Evolutionary conservation across 2,888 invertebrate genomes (phyloP).

Genomic region (Enoplolaimus lenunculus): DNA sequence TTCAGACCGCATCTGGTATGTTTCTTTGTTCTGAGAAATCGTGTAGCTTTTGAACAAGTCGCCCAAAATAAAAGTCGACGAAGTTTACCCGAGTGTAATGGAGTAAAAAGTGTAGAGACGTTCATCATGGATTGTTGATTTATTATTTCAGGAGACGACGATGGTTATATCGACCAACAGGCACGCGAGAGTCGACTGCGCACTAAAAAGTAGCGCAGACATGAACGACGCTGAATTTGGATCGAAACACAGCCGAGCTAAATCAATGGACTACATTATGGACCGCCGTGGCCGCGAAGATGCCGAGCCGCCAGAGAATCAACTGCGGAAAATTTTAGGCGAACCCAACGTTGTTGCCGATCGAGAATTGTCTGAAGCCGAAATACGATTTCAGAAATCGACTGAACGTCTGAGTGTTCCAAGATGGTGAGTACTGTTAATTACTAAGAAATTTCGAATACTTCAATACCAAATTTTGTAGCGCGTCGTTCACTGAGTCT

Average conservation of each 20-base stretch:
- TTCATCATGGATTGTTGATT: too few relatives aligned
- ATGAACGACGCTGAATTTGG: slow-evolving; percentile 8
- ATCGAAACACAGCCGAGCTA: slow-evolving; percentile 33
- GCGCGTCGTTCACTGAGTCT: too few relatives aligned
- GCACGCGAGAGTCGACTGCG: slow-evolving; percentile 13
- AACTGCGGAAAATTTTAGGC: slow-evolving; percentile 36
- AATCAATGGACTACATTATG: slow-evolving; percentile 38
- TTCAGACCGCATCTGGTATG: too few relatives aligned
- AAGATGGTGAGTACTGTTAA: slow-evolving; percentile 37
- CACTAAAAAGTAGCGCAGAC: slow-evolving; percentile 10
- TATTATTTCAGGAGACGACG: not conserved
- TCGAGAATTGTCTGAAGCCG: slow-evolving; percentile 33
- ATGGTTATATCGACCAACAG: slow-evolving; percentile 9
- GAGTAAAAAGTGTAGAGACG: too few relatives aligned
- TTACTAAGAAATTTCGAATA: too few relatives aligned
- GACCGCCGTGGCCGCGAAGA: slow-evolving; percentile 38
- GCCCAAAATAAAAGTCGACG: too few relatives aligned
- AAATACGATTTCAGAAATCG: slow-evolving; percentile 36
- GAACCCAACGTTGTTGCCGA: slow-evolving; percentile 25
- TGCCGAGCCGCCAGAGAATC: slow-evolving; percentile 36
- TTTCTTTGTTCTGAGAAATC: too few relatives aligned
- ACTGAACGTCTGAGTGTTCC: slow-evolving; percentile 36
- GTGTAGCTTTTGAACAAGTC: too few relatives aligned
- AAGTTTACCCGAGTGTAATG: too few relatives aligned
- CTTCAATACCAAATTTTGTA: too few relatives aligned